Evolutionary conservation across 1,140 invertebrate species (phyloP).

Genomic region (Bacillus rossius): DNA sequence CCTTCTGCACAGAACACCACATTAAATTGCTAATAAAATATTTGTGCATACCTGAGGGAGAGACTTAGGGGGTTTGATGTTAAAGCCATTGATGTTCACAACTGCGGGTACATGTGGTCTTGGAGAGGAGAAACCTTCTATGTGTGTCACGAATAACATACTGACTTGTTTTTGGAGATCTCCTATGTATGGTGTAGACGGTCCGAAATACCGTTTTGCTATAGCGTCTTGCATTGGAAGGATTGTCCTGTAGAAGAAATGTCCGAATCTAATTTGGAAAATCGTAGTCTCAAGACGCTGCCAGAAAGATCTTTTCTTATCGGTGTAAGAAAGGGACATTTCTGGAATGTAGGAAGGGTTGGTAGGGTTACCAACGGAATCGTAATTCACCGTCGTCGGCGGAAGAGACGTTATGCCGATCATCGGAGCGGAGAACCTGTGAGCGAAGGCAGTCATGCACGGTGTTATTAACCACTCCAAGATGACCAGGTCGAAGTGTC

Average conservation of each 20-base stretch:
- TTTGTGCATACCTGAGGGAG: neutral
- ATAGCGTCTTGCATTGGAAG: neutral
- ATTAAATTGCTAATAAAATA: no score
- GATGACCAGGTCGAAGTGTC: conserved; percentile 8
- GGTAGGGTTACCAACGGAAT: neutral
- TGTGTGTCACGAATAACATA: neutral
- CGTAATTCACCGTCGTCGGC: neutral
- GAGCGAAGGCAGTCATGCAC: neutral
- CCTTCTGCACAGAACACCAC: no score
- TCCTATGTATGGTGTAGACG: neutral
- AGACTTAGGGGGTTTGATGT: neutral
- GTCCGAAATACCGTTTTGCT: neutral
- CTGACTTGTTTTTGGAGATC: neutral
- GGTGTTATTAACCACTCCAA: neutral
- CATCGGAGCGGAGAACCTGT: conserved; percentile 6
- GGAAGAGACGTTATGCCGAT: conserved; percentile 1
- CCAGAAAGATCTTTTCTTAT: neutral
- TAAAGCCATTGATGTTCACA: neutral
- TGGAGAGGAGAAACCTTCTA: neutral
- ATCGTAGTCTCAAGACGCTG: neutral
- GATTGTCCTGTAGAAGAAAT: neutral
- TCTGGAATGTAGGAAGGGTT: neutral
- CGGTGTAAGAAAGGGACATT: neutral
- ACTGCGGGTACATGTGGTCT: neutral
- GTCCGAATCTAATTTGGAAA: neutral